Evolutionary conservation across 2,888 invertebrate genomes (phyloP).

Genomic region (Eupithecia insigniata): DNA sequence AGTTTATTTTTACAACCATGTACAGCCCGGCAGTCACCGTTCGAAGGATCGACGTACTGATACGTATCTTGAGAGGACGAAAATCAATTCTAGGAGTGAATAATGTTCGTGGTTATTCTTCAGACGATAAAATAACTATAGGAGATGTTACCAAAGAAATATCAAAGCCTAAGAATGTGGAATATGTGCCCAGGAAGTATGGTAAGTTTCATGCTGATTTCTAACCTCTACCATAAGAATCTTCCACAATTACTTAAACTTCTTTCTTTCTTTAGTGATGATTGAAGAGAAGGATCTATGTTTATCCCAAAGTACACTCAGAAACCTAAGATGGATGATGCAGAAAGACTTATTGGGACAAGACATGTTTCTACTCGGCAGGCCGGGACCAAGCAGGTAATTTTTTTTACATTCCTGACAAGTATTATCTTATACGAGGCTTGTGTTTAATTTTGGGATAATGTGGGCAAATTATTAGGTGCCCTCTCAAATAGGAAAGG

Average conservation of each 20-base stretch:
- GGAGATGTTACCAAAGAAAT: slow-evolving; percentile 88
- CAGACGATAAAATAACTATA: slow-evolving; percentile 86
- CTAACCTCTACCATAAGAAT: slow-evolving; percentile 44
- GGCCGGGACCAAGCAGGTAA: slow-evolving; percentile 90
- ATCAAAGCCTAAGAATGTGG: slow-evolving; percentile 85
- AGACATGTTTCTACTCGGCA: slow-evolving; percentile 97
- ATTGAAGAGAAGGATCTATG: slow-evolving; percentile 81
- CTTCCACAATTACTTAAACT: slow-evolving; percentile 30
- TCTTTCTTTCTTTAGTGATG: slow-evolving; percentile 61
- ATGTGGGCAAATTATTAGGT: neutral
- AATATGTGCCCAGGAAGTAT: slow-evolving; percentile 93
- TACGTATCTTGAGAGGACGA: slow-evolving; percentile 75
- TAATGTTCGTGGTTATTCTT: slow-evolving; percentile 73
- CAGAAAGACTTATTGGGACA: slow-evolving; percentile 97
- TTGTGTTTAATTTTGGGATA: neutral
- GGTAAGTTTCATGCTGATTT: slow-evolving; percentile 82
- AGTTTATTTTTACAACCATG: slow-evolving; percentile 54
- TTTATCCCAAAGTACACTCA: slow-evolving; percentile 88
- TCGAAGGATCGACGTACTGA: slow-evolving; percentile 78
- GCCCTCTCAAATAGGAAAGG: neutral
- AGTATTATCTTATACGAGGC: neutral
- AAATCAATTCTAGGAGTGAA: slow-evolving; percentile 71
- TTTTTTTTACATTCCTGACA: neutral
- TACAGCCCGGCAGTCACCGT: slow-evolving; percentile 75
- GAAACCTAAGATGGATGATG: slow-evolving; percentile 97